These are phyloP conservation scores for Antechinus stuartii DNA, from an alignment of 2,113 vertebrate genomes.

Conservation along the genomic window DNA sequence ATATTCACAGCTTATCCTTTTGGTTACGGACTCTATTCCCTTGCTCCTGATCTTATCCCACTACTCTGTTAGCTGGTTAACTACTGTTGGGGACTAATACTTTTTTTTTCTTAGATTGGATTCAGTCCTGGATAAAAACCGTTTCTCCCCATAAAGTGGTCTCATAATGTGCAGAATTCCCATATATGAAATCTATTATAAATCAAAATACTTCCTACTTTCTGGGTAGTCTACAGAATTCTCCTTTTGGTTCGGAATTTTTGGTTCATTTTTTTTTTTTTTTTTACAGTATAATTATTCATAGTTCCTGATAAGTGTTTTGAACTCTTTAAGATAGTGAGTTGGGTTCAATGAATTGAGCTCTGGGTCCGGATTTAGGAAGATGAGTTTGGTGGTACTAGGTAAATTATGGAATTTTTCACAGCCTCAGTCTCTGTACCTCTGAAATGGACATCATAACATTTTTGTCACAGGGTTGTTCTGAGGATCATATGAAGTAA, in stretches of 20 bases:
- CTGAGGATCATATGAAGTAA: background rate
- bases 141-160: background rate
- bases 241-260: background rate
- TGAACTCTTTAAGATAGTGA: background rate
- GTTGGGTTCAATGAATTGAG: background rate
- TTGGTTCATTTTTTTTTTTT: background rate
- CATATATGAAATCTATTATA: background rate
- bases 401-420: background rate
- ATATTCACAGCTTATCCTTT: too few relatives aligned
- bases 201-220: background rate
- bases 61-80: background rate
- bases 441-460: background rate
- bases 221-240: background rate
- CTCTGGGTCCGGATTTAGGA: background rate
- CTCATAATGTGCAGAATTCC: background rate
- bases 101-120: background rate
- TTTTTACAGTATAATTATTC: background rate
- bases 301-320: background rate
- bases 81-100: background rate
- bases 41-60: background rate
- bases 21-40: background rate
- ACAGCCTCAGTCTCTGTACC: background rate
- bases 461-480: background rate
- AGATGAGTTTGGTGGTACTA: background rate
- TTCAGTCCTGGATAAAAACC: background rate